These are phyloP conservation scores for Zosterops pallidus DNA, from an alignment of 2,113 vertebrate genomes.

Conservation along the genomic window DNA sequence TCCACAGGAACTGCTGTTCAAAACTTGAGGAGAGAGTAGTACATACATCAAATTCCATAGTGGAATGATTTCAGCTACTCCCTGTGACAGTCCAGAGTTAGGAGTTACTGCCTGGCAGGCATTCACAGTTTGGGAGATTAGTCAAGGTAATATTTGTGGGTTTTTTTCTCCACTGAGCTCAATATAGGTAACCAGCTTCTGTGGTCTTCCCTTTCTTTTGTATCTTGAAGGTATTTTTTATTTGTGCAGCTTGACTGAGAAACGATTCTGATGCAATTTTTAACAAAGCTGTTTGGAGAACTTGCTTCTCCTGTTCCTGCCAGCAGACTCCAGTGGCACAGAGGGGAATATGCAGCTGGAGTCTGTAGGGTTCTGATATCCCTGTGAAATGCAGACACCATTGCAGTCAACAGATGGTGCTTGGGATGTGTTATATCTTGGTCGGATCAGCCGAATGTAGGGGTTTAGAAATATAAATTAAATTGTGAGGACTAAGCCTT, in stretches of 20 bases:
- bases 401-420: slow-evolving; percentile 34
- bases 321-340: not conserved
- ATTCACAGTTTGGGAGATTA: not conserved
- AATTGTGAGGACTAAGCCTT: not conserved
- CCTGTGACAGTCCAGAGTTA: not conserved
- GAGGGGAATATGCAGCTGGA: not conserved
- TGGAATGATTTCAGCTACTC: not conserved
- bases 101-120: not conserved
- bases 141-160: not conserved
- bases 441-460: not conserved
- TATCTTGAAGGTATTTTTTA: not conserved
- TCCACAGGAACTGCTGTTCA: not conserved
- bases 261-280: not conserved
- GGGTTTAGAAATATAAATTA: not conserved
- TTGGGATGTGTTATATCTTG: not conserved
- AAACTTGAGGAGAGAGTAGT: not conserved
- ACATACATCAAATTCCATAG: not conserved
- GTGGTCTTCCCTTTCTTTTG: not conserved
- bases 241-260: not conserved
- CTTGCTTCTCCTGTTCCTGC: not conserved
- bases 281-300: not conserved
- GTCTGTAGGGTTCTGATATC: not conserved
- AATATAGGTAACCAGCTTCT: not conserved
- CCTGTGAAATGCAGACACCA: not conserved
- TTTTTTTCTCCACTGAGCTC: not conserved